phyloP scores from a whole-genome alignment of 2,797 vertebrate species.

The Catostomus latipinnis region DNA sequence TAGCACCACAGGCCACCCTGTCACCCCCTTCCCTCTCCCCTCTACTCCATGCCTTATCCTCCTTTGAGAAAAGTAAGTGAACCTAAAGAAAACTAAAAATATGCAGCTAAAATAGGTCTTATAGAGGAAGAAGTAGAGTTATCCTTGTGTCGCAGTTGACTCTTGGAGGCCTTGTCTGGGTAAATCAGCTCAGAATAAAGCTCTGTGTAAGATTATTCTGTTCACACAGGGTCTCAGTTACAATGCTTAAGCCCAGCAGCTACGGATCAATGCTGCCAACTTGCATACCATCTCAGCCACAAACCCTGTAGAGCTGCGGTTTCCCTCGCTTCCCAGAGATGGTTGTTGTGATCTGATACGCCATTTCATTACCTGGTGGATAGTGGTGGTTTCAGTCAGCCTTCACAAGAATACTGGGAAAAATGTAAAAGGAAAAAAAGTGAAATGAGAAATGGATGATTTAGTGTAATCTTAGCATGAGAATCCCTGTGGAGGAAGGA shows the following conservation, averaged over 20 bases:
- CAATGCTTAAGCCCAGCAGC: constrained; percentile 41
- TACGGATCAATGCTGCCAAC: constrained; percentile 45
- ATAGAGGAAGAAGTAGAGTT: not conserved
- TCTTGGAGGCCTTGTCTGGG: constrained; percentile 29
- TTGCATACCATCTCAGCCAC: constrained; percentile 49
- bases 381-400: constrained; percentile 1
- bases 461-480: constrained; percentile 11
- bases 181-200: constrained; percentile 1
- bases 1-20: constrained; percentile 27
- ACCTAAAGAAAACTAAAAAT: constrained; percentile 15
- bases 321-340: constrained; percentile 44
- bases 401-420: constrained; percentile 29
- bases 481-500: not conserved
- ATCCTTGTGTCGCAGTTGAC: not conserved
- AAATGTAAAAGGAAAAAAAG: not conserved
- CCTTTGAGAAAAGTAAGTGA: constrained; percentile 13
- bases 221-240: constrained; percentile 49
- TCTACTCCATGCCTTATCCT: constrained; percentile 12
- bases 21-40: not conserved
- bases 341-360: constrained; percentile 44
- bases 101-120: not conserved
- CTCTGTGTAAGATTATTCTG: not conserved
- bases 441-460: constrained; percentile 9
- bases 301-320: constrained; percentile 45
- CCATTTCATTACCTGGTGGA: constrained; percentile 30